Base-by-base conservation (phyloP, 2,888 invertebrate genomes). In the Brachypalpus laphriformis region DNA sequence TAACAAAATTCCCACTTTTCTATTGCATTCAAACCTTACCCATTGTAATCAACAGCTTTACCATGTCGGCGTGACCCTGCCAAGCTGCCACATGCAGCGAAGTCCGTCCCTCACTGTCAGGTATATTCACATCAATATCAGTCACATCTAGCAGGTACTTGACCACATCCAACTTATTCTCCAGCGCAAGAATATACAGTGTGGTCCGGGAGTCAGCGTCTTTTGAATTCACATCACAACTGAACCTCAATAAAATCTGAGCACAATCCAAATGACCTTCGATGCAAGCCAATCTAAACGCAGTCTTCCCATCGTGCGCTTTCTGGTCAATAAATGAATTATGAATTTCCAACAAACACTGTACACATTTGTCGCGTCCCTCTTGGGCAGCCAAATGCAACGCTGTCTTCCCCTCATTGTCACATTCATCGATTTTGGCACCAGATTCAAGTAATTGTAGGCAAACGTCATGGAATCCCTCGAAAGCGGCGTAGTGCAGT, bases 61-160 rank as follows among this genome's bases (percentile, higher is more conserved):
- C 98, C 97, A 98, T 97, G 87, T 98, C 97, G 0, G 95, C 94
- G 90, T 99, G 98, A 0, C 98, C 98, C 90, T 98, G 98, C 97
- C 98, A 98, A 9, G 97, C 95, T 2, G 97, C 96, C 1, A 98
- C 98, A 90, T 98, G 98, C 9, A 98, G 92, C 0, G 98, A 97
- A 0, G 98, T 97, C 40, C 98, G 94, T 18, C 97, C 98, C 93
- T 98, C 98, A 4, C 96, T 95, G 90, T 98, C 98, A 54, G 97
- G 94, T 76, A 96, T 95, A 90, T 98, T 97, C 0, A 97, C 96
- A 89, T 96, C 95, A 0, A 97, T 97, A 14, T 93, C 93, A 40
- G 96, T 96, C 88, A 95, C 94, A 81, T 96, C 94, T 74, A 98
- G 91, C 86, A 98, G 93, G 91, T 95, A 96, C 87, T 96, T 94